Evolutionary conservation across 2,888 invertebrate species (phyloP).

Genomic region (Hypercompe scribonia): DNA sequence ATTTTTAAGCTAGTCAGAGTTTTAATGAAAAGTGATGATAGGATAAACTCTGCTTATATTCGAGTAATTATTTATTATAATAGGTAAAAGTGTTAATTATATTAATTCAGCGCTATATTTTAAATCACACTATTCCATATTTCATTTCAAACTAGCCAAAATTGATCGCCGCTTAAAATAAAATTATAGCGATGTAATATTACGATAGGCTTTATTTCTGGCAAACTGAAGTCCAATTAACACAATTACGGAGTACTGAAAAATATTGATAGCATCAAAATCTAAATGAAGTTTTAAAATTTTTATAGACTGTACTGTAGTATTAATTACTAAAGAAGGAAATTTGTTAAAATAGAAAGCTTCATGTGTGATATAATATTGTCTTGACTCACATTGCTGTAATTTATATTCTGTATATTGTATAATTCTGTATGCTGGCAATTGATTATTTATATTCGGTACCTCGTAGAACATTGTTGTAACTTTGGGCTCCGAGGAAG

Average conservation of each 20-base stretch:
- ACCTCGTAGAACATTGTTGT: constrained; percentile 38
- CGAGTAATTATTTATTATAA: not conserved
- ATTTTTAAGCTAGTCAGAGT: not conserved
- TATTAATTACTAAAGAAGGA: not conserved
- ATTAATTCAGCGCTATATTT: not conserved
- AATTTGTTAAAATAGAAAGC: not conserved
- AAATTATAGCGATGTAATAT: not conserved
- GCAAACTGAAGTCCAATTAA: not conserved
- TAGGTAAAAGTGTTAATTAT: not conserved
- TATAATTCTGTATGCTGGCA: constrained; percentile 22
- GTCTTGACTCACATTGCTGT: constrained; percentile 15
- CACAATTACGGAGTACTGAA: constrained; percentile 5
- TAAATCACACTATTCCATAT: not conserved
- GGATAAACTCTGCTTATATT: not conserved
- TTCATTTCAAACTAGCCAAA: not conserved
- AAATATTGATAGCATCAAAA: constrained; percentile 41
- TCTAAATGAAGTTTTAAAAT: constrained; percentile 30
- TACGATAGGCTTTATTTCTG: not conserved
- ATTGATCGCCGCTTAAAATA: not conserved
- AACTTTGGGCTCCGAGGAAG: constrained; percentile 31
- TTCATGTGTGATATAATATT: constrained; percentile 5
- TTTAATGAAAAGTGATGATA: not conserved
- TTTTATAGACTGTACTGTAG: constrained; percentile 30
- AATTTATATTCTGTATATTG: no score
- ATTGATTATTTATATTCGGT: constrained; percentile 45